Evolutionary conservation across 2,888 invertebrate species (phyloP), one percentile per base, ranked within the genome.

Genomic region (Punctoribates punctum): DNA sequence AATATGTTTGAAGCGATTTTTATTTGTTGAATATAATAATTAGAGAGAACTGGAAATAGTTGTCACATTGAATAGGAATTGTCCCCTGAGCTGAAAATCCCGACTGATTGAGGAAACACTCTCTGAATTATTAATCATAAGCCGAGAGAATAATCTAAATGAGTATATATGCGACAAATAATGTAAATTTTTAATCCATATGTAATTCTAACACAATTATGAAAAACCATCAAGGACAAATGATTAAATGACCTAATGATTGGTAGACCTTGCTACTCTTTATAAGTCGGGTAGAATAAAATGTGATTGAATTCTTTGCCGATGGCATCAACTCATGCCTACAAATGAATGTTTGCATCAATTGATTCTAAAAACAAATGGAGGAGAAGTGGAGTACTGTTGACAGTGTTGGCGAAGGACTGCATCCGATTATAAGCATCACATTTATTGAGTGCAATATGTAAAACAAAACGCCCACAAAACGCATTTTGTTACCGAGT

Each of bases 381-480:
- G n/a, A n/a, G 42, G 46, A 46, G 0, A 34, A 38, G 15, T 23
- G 23, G 5, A 20, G 38, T 5, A n/a, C 65, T 70, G 20, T 4
- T 34, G 25, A 25, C 15, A 46, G 13, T 48, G 17, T 46, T 48
- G 34, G 25, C 25, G 9, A 5, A 25, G 23, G 1, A 17, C 17
- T 46, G 20, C 25, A 48, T 72, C 48, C 20, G 67, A 67, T 67
- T 67, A 67, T 67, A 15, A 67, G 20, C 9, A 29, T 17, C 29
- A 65, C 67, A 67, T 3, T 23, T 15, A 46, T 72, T 46, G 25
- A 5, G 27, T 27, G 20, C 15, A 25, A 42, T 72, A 72, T 72
- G 72, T 48, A 46, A 72, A 72, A 72, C 72, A 42, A 46, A 72
- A 72, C 29, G 70, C 70, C 70, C 42, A 42, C 70, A 23, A 70